These are phyloP conservation scores for Dipodomys merriami DNA, from an alignment of 2,113 vertebrate genomes.

Conservation along the genomic window DNA sequence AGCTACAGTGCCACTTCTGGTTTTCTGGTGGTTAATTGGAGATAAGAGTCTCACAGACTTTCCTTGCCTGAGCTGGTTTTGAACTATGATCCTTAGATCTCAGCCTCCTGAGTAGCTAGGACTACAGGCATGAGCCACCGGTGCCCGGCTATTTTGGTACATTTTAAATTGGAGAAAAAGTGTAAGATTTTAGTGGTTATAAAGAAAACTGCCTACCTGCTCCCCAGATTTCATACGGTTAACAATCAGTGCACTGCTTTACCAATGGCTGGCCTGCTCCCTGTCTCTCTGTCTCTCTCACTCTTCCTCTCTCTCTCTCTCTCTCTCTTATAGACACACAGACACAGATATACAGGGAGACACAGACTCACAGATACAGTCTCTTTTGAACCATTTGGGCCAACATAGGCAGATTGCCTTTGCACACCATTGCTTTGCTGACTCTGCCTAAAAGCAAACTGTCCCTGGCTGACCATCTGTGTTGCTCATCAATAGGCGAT, in stretches of 20 bases:
- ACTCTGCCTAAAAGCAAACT: background rate
- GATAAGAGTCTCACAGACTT: no score
- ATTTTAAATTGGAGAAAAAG: constrained; percentile 7
- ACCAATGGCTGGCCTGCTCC: background rate
- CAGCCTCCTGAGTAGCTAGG: no score
- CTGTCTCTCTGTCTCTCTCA: no score
- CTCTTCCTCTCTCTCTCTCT: background rate
- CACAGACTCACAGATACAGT: no score
- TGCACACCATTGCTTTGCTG: background rate
- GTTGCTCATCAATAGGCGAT: background rate
- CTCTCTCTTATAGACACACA: background rate
- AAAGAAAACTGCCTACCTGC: background rate
- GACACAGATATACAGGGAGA: no score
- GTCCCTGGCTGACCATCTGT: background rate
- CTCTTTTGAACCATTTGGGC: no score
- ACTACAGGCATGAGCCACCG: no score
- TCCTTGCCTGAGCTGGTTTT: no score
- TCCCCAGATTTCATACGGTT: background rate
- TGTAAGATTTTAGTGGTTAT: background rate
- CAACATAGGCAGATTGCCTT: background rate
- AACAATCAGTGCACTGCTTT: background rate
- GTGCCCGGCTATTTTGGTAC: background rate
- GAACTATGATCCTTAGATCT: no score
- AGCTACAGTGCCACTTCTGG: no score
- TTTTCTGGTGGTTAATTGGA: no score